phyloP scores from a whole-genome alignment of 2,888 invertebrate genomes.

The Liodrosophila aerea region DNA sequence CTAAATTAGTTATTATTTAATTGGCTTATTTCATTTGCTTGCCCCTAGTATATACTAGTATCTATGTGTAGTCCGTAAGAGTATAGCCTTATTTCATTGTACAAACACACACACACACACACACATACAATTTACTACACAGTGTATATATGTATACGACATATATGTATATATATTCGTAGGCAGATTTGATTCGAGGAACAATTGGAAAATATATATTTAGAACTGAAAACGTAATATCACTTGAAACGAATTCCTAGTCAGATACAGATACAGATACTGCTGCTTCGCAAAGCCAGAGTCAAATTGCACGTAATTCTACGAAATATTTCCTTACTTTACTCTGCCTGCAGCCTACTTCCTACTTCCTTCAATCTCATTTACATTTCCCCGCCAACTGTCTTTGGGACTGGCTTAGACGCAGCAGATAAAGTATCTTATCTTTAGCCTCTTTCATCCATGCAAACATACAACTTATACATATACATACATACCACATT shows the following conservation, averaged over 20 bases:
- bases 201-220: neutral
- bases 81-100: neutral
- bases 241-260: too few species aligned
- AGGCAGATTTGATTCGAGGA: neutral
- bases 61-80: too few species aligned
- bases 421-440: slow-evolving; percentile 5
- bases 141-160: slow-evolving; percentile 7
- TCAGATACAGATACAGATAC: too few species aligned
- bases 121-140: neutral
- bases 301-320: slow-evolving; percentile 11
- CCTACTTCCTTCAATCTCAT: neutral
- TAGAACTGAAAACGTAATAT: neutral
- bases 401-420: slow-evolving; percentile 4
- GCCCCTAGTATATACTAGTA: neutral
- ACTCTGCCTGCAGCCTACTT: neutral
- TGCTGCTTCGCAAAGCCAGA: neutral
- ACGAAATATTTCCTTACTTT: neutral
- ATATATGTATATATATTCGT: slow-evolving; percentile 1
- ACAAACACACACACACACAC: slow-evolving; percentile 4
- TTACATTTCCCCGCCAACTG: neutral
- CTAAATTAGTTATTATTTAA: neutral
- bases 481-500: slow-evolving; percentile 11
- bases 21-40: neutral
- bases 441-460: neutral
- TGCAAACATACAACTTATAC: slow-evolving; percentile 1